Conservation (phyloP, 2,797 vertebrate species). For the Gymnothorax javanicus region DNA sequence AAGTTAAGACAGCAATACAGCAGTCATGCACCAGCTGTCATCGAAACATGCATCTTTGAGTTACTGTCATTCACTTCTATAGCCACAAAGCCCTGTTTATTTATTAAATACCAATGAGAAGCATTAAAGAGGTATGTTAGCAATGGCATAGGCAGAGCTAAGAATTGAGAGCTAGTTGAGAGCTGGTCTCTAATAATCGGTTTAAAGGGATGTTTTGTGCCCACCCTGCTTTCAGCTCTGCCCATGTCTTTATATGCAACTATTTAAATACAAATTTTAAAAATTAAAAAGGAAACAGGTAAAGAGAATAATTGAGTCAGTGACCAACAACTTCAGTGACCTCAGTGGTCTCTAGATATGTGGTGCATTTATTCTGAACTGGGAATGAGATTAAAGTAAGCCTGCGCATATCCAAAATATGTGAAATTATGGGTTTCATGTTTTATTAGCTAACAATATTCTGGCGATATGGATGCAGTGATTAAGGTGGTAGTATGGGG, state of each 20-base stretch:
- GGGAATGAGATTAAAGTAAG: background rate
- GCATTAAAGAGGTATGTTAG: background rate
- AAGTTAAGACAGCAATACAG: too few relatives aligned
- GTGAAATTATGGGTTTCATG: constrained; percentile 1
- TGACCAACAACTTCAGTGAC: background rate
- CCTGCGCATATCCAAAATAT: background rate
- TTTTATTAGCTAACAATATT: background rate
- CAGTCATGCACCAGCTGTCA: too few relatives aligned
- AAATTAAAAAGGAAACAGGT: background rate
- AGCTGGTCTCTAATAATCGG: too few relatives aligned
- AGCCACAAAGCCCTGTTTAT: too few relatives aligned
- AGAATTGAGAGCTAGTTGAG: too few relatives aligned
- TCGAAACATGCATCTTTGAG: too few relatives aligned
- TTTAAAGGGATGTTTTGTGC: too few relatives aligned
- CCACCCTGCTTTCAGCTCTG: too few relatives aligned
- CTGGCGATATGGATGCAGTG: background rate
- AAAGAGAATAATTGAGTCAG: background rate
- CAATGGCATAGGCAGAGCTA: too few relatives aligned
- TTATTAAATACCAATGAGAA: background rate
- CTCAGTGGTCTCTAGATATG: background rate
- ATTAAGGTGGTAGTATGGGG: background rate
- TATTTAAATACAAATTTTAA: background rate
- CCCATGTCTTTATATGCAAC: too few relatives aligned
- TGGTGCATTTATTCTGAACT: background rate
- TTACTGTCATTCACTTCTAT: too few relatives aligned